Base-by-base conservation (phyloP, 1,140 invertebrate genomes). In the Plectrocnemia conspersa region DNA sequence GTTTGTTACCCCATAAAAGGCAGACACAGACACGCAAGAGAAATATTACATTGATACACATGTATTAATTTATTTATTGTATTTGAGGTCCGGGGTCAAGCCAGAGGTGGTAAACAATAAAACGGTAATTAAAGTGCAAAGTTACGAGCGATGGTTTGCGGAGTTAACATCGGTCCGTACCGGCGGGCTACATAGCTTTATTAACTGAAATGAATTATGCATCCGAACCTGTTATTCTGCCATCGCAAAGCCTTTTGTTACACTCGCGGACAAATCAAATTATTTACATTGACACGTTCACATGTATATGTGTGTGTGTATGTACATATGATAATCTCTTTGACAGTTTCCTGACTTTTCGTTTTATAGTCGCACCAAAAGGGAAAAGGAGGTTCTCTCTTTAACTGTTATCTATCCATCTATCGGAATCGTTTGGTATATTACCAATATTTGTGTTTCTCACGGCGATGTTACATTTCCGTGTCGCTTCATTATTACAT, bases 401-500 rank as follows among this genome's bases (percentile, higher is more conserved):
- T n/a, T n/a, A n/a, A n/a, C n/a, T n/a, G n/a, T n/a, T n/a, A n/a
- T n/a, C n/a, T n/a, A n/a, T n/a, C n/a, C n/a, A n/a, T n/a, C n/a
- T 52, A 52, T 52, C 50, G 33, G 35, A 46, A 47, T 56, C 44
- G 58, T 60, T 56, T n/a, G n/a, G n/a, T n/a, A n/a, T n/a, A n/a
- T n/a, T 48, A 60, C 36, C 58, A 56, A 60, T 60, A 56, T 60
- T 60, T 60, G 58, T 47, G 33, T 60, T 60, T 60, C 58, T 56
- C 58, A 60, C 58, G 58, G 36, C 44, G 47, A 24, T 40, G 49
- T 49, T 45, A 60, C 58, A 60, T 40, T 56, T 47, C 48, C 38
- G 47, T 36, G 53, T 52, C 41, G 52, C 58, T 56, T 60, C 53
- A 56, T 60, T 60, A 60, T 48, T 45, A 48, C 44, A 47, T 56